phyloP scores from a whole-genome alignment of 2,113 vertebrate genomes.

The Potamarius usumacintae region DNA sequence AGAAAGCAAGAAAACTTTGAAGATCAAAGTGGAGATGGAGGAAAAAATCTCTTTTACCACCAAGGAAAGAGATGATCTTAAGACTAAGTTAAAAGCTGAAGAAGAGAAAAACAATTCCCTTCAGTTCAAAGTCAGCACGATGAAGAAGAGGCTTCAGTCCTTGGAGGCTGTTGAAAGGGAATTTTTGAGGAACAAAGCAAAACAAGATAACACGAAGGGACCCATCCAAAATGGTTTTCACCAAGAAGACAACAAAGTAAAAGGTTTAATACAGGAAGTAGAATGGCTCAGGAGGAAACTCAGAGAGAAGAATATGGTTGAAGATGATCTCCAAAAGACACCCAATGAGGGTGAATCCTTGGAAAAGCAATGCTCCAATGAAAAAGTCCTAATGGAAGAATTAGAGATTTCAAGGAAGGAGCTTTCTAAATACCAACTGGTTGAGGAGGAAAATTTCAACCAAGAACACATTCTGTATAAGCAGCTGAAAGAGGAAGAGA shows the following conservation, averaged over 20 bases:
- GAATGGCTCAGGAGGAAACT: conserved; percentile 87
- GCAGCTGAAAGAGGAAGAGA: conserved; percentile 89
- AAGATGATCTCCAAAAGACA: conserved; percentile 89
- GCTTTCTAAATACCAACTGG: conserved; percentile 86
- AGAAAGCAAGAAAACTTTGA: conserved; percentile 91
- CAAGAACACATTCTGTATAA: conserved; percentile 89
- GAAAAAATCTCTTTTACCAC: conserved; percentile 84
- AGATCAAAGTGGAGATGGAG: conserved; percentile 90
- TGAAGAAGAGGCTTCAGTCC: conserved; percentile 90
- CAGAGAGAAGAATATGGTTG: conserved; percentile 90
- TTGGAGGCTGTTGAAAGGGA: conserved; percentile 88
- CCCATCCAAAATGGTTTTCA: conserved; percentile 77
- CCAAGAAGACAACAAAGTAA: conserved; percentile 95
- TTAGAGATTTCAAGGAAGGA: conserved; percentile 85
- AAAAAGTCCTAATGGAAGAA: conserved; percentile 85
- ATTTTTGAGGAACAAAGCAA: conserved; percentile 84
- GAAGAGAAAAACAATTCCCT: conserved; percentile 88
- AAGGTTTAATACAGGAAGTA: conserved; percentile 92
- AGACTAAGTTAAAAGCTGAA: conserved; percentile 83
- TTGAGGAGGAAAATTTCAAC: conserved; percentile 87
- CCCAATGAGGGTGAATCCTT: conserved; percentile 87
- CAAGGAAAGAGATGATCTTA: conserved; percentile 90
- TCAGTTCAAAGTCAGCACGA: conserved; percentile 84
- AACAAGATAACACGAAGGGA: conserved; percentile 80
- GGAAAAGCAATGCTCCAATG: conserved; percentile 82